Evolutionary conservation across 2,888 invertebrate species (phyloP), one percentile per base, ranked within the genome.

Genomic region (Drosophila falleni): DNA sequence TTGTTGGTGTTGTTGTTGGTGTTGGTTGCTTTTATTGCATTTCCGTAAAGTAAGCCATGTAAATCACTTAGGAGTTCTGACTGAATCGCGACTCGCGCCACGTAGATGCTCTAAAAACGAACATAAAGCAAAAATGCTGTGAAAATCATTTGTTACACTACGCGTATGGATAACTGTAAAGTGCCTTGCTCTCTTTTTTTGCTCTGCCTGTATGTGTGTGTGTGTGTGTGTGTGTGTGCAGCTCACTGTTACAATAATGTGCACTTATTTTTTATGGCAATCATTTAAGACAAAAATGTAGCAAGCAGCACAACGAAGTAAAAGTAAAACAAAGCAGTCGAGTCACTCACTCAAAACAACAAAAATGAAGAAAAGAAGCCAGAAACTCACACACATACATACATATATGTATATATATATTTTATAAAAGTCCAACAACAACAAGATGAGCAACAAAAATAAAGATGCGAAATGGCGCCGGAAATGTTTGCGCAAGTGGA

Each of bases 251-350:
- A 89, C 89, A 87, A 87, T 85, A 85, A 85, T 85, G 89, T 81
- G 85, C 89, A 85, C 85, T 85, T 85, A 85, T 85, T 85, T 89
- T 85, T 89, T 85, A 85, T 87, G 72, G 87, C 87, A 89, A 89
- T 89, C 89, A 85, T 85, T 85, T 89, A 87, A 85, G 86, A 81
- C 81, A 77, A 81, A 85, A 87, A 87, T 88, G 82, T 83, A 69
- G 88, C 88, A 58, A 69, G 68, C 66, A 69, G 83, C 78, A 65
- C 47, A 74, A 39, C 87, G 78, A 69, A 75, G 72, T 66, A 62
- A 66, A 80, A 81, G 81, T 72, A 80, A 88, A 80, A 74, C 86
- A 81, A 88, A 80, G 73, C 82, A 80, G 67, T 55, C 47, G 65
- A 81, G 67, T 80, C 71, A 71, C 66, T 72, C 64, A 70, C 46